Evolutionary conservation across 1,140 invertebrate species (phyloP).

Genomic region (Zeugodacus cucurbitae): DNA sequence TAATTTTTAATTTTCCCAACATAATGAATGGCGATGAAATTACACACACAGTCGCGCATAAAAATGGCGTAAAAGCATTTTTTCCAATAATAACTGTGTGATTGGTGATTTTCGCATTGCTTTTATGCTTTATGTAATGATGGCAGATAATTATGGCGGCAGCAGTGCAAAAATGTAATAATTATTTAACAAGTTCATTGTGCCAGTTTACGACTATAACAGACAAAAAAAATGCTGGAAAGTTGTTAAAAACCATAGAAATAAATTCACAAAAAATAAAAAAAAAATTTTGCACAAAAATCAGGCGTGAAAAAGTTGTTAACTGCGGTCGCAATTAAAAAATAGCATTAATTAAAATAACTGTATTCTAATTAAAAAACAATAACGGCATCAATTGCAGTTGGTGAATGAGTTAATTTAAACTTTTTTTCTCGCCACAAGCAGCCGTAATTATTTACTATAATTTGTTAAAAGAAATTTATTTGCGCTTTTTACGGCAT

Average conservation of each 20-base stretch:
- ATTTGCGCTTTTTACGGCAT: neutral
- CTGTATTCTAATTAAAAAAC: conserved; percentile 38
- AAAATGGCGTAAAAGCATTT: neutral
- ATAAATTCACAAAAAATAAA: neutral
- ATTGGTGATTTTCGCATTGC: neutral
- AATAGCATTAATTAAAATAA: conserved; percentile 34
- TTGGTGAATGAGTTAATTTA: neutral
- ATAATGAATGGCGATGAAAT: conserved; percentile 7
- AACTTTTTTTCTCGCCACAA: neutral
- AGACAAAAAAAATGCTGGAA: no score
- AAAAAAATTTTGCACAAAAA: neutral
- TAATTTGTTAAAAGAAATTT: neutral
- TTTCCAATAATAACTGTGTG: neutral
- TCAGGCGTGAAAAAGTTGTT: neutral
- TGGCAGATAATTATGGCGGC: neutral
- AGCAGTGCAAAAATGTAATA: neutral
- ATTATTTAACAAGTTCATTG: conserved; percentile 38
- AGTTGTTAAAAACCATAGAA: neutral
- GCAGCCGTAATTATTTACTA: neutral
- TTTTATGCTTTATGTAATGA: neutral
- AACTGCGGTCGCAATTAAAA: neutral
- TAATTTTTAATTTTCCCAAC: conserved; percentile 9
- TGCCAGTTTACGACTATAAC: conserved; percentile 25
- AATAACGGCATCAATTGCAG: neutral
- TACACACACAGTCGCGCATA: neutral